Evolutionary conservation across 2,888 invertebrate genomes (phyloP).

Genomic region (Heliconius sara): DNA sequence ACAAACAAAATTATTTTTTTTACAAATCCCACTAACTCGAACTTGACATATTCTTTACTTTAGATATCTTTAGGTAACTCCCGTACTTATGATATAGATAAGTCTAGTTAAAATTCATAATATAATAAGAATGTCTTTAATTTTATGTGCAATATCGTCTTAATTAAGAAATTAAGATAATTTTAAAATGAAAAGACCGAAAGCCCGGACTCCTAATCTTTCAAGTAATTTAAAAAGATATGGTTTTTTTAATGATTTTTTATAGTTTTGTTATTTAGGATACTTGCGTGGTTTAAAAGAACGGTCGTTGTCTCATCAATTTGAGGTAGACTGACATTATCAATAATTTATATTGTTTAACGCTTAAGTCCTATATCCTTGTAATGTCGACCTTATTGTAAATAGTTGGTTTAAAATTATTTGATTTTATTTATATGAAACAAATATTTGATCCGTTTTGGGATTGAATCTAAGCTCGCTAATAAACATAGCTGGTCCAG

Average conservation of each 20-base stretch:
- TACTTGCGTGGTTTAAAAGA: not conserved
- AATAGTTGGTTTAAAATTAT: not conserved
- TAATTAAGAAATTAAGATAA: constrained; percentile 27
- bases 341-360: not conserved
- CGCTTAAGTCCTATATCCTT: not conserved
- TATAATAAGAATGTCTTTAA: not conserved
- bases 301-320: not conserved
- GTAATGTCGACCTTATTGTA: not conserved
- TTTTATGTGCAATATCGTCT: constrained; percentile 23
- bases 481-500: too few relatives aligned
- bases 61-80: not conserved
- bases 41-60: not conserved
- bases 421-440: too few relatives aligned
- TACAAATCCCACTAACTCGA: not conserved
- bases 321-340: not conserved
- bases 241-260: constrained; percentile 6
- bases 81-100: constrained; percentile 29
- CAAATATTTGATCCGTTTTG: too few relatives aligned
- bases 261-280: constrained; percentile 1
- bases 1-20: not conserved
- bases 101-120: constrained; percentile 13
- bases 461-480: too few relatives aligned
- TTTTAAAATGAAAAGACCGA: constrained; percentile 4
- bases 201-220: constrained; percentile 14
- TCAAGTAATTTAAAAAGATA: constrained; percentile 1